Evolutionary conservation across 1,140 invertebrate genomes (phyloP).

Genomic region (Elysia chlorotica): DNA sequence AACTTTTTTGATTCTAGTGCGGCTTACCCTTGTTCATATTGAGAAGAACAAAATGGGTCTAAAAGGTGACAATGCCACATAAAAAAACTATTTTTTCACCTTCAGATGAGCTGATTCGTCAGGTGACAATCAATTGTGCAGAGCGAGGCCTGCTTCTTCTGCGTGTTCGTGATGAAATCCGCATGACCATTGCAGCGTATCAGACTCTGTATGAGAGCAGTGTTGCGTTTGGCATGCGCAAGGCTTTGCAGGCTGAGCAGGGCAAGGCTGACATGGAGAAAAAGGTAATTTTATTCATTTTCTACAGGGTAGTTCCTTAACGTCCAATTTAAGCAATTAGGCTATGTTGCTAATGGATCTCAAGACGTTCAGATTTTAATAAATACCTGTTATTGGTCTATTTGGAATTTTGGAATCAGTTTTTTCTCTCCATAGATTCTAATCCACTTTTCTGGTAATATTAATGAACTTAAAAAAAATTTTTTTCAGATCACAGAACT

Average conservation of each 20-base stretch:
- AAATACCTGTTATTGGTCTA: too few species aligned
- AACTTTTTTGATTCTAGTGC: too few species aligned
- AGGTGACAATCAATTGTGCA: conserved; percentile 96
- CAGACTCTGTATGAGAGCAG: conserved; percentile 95
- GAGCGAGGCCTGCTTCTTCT: conserved; percentile 93
- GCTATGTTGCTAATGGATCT: too few species aligned
- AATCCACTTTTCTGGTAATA: too few species aligned
- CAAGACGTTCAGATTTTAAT: not conserved
- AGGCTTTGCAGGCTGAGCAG: conserved; percentile 83
- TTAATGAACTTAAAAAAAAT: not conserved
- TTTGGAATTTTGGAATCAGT: too few species aligned
- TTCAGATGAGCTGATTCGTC: conserved; percentile 86
- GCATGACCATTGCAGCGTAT: conserved; percentile 95
- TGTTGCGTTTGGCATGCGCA: conserved; percentile 96
- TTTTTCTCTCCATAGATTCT: too few species aligned
- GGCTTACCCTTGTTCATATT: too few species aligned
- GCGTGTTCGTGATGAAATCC: conserved; percentile 91
- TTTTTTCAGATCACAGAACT: conserved; percentile 66
- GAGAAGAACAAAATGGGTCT: too few species aligned
- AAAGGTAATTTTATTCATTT: too few species aligned
- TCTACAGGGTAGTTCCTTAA: not conserved
- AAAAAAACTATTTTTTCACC: too few species aligned
- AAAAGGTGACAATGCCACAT: too few species aligned
- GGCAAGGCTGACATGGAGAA: conserved; percentile 75
- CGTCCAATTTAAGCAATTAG: too few species aligned